phyloP scores from a whole-genome alignment of 2,113 vertebrate species.

The Puma concolor region DNA sequence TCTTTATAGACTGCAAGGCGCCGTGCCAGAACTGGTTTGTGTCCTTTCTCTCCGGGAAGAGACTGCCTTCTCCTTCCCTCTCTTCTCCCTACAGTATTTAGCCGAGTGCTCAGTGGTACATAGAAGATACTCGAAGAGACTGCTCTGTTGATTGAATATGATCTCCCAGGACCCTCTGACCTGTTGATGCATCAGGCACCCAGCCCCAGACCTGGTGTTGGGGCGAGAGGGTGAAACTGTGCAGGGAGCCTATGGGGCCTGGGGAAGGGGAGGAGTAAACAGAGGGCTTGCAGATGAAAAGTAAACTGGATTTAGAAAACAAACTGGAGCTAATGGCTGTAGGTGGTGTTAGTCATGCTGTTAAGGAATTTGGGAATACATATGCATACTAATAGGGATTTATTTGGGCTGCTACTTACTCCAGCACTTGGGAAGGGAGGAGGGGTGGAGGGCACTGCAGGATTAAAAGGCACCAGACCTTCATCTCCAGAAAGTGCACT shows the following conservation, averaged over 20 bases:
- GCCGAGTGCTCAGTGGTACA: neutral
- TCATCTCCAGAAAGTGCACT: neutral
- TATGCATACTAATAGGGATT: conserved; percentile 71
- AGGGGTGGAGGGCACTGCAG: neutral
- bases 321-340: conserved; percentile 74
- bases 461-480: neutral
- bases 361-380: conserved; percentile 70
- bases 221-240: neutral
- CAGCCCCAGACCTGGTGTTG: neutral
- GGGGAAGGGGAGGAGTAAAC: conserved; percentile 17
- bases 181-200: neutral
- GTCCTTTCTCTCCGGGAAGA: neutral
- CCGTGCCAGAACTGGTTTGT: neutral
- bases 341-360: conserved; percentile 78
- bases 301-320: conserved; percentile 78
- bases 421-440: conserved; percentile 29
- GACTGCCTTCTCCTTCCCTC: neutral
- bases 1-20: neutral
- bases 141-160: neutral
- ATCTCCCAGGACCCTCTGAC: neutral
- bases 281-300: conserved; percentile 35
- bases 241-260: neutral
- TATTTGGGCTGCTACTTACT: conserved; percentile 63
- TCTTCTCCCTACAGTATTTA: neutral
- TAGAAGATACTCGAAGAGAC: neutral